Conservation (phyloP, 2,888 invertebrate genomes). For the Cerastis rubricosa region DNA sequence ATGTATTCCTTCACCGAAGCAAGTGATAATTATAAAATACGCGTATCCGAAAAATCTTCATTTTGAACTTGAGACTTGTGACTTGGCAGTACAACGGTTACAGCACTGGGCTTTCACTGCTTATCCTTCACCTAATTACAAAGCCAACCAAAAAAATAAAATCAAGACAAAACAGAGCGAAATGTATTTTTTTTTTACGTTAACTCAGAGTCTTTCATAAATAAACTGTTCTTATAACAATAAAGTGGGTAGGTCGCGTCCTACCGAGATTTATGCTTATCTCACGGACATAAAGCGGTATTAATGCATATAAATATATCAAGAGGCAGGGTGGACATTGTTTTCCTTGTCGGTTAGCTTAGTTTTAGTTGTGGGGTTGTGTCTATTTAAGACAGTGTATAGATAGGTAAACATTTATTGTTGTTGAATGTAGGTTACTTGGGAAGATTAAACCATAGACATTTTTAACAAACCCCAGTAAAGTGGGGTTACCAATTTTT, state of each 20-base stretch:
- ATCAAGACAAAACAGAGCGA: constrained; percentile 12
- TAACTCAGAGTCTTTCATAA: constrained; percentile 72
- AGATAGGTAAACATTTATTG: background rate
- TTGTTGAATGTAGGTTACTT: background rate
- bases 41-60: too few species aligned
- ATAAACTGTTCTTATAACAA: constrained; percentile 82
- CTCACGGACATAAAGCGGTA: constrained; percentile 84
- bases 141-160: background rate
- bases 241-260: constrained; percentile 82
- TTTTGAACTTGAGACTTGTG: too few species aligned
- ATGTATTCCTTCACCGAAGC: too few species aligned
- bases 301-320: constrained; percentile 88
- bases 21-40: too few species aligned
- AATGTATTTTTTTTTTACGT: constrained; percentile 29
- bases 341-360: constrained; percentile 43
- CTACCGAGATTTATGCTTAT: constrained; percentile 86
- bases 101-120: too few species aligned
- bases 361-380: background rate
- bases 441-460: background rate
- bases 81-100: too few species aligned
- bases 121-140: background rate
- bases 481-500: too few species aligned
- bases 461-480: too few species aligned
- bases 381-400: constrained; percentile 11
- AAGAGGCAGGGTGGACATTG: constrained; percentile 69